Percentiles rank a stretch among this genome's conserved stretches.
phyloP scores from a whole-genome alignment of 1,140 invertebrate genomes.

The Calliopsis andreniformis region DNA sequence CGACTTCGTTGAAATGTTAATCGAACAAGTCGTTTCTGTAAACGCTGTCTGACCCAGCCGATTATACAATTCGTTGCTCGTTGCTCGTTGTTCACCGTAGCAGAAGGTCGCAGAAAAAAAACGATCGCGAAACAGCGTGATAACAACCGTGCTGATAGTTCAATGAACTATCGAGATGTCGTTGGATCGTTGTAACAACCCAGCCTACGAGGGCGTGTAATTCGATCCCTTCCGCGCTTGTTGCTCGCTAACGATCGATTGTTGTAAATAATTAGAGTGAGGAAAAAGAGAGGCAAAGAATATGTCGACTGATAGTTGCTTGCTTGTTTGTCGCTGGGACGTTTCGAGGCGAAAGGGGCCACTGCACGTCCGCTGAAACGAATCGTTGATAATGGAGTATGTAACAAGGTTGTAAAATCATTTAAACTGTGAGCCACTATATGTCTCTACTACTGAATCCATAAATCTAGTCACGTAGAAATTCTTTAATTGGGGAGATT shows the following conservation, averaged over 20 bases:
- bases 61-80: neutral
- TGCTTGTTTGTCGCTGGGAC: too few species aligned
- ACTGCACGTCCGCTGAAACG: too few species aligned
- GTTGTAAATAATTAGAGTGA: slow-evolving; percentile 55
- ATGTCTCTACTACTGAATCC: too few species aligned
- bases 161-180: slow-evolving; percentile 5
- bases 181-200: slow-evolving; percentile 21
- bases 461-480: too few species aligned
- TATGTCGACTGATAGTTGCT: neutral
- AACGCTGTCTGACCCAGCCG: neutral
- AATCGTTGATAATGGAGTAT: too few species aligned
- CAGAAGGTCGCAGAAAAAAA: neutral
- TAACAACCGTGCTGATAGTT: slow-evolving; percentile 3
- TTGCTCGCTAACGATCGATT: slow-evolving; percentile 45
- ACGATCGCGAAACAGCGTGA: neutral
- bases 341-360: too few species aligned
- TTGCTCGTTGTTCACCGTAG: neutral
- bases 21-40: slow-evolving; percentile 2
- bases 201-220: slow-evolving; percentile 32
- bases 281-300: slow-evolving; percentile 3
- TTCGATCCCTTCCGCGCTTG: slow-evolving; percentile 37
- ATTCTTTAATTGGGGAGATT: too few species aligned
- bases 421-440: too few species aligned
- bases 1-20: slow-evolving; percentile 36
- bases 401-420: too few species aligned